Evolutionary conservation across 2,888 invertebrate species (phyloP).

Genomic region (Tachina grossa): DNA sequence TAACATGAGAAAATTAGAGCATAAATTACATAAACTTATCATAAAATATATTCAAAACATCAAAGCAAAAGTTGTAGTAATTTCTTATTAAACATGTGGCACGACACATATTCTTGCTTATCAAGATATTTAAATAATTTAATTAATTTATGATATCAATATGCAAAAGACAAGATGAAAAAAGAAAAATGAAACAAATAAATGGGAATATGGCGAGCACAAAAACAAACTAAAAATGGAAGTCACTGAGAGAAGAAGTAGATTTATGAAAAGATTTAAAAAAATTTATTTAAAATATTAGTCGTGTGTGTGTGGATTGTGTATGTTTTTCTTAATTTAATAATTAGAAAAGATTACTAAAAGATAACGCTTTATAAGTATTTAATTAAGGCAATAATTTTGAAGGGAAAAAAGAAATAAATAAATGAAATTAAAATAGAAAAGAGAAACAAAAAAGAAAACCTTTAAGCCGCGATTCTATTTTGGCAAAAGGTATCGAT

Average conservation of each 20-base stretch:
- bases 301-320: neutral
- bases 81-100: constrained; percentile 41
- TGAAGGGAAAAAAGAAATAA: neutral
- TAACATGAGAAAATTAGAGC: neutral
- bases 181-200: constrained; percentile 38
- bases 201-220: neutral
- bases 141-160: constrained; percentile 62
- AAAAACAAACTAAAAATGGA: constrained; percentile 4
- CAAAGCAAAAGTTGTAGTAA: neutral
- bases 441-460: too few species aligned
- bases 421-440: too few species aligned
- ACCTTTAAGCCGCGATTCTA: too few species aligned
- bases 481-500: too few species aligned
- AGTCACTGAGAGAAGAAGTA: constrained; percentile 9
- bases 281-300: constrained; percentile 11
- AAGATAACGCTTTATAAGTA: neutral
- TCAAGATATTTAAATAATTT: constrained; percentile 54
- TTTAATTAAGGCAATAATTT: constrained; percentile 15
- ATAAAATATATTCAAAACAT: constrained; percentile 2
- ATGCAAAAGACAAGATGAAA: constrained; percentile 9
- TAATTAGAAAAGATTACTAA: constrained; percentile 2
- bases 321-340: neutral
- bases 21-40: neutral
- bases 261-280: constrained; percentile 47
- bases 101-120: constrained; percentile 21